Conservation (phyloP, 2,113 vertebrate genomes). For the Carlito syrichta region DNA sequence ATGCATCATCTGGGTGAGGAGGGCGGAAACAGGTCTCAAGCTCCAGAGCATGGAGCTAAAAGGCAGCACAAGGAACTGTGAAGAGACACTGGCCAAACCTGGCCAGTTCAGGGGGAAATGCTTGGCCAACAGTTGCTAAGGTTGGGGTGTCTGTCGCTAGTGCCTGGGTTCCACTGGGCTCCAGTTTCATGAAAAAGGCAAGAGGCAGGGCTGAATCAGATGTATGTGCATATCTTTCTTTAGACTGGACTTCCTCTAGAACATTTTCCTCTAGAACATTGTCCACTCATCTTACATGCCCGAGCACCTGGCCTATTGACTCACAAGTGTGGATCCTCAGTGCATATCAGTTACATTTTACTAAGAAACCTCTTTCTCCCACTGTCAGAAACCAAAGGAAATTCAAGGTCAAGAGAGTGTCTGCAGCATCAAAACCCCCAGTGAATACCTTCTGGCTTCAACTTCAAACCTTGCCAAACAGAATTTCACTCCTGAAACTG, state of each 20-base stretch:
- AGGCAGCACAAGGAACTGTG: fast-evolving
- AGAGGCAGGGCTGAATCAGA: background rate
- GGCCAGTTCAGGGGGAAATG: background rate
- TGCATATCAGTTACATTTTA: background rate
- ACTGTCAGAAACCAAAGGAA: background rate
- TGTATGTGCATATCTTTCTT: background rate
- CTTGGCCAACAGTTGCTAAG: background rate
- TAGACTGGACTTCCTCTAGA: background rate
- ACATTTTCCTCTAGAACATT: background rate
- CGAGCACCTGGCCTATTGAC: background rate
- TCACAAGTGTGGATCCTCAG: background rate
- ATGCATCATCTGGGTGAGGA: fast-evolving
- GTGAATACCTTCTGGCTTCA: background rate
- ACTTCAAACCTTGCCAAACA: background rate
- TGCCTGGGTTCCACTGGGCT: background rate
- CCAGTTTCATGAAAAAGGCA: background rate
- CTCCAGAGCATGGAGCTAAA: background rate
- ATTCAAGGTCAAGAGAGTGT: background rate
- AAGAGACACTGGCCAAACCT: background rate
- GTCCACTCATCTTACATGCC: background rate
- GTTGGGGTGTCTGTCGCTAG: background rate
- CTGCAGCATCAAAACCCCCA: background rate
- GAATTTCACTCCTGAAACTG: background rate
- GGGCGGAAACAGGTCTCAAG: too few species aligned
- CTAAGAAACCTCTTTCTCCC: constrained; percentile 16